Evolutionary conservation across 2,113 vertebrate species (phyloP), one percentile per base, ranked within the genome.

Genomic region (Colinus virginianus): DNA sequence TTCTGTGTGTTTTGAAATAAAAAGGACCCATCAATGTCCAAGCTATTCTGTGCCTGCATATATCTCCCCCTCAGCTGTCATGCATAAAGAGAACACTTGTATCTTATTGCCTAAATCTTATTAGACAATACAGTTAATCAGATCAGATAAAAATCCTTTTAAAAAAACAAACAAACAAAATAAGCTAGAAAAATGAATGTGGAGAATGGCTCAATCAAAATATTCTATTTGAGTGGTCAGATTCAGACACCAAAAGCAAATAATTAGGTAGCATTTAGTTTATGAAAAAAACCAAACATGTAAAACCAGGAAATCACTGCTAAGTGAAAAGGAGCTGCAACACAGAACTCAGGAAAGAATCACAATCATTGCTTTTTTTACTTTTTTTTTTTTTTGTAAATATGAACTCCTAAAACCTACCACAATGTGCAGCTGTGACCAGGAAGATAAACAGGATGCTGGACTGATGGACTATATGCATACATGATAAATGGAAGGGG

Each of bases 381-480:
- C 23, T n/a, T 26, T 61, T 13, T 26, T 34, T 26, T 77, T 43
- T 58, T 26, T 77, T 88, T 61, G 67, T 59, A 25, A 75, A 61
- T 61, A 62, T 2, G 6, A 78, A 53, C 30, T 83, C 87, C 26
- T 79, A 30, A 80, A 51, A 9, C 63, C 9, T 59, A 77, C 66
- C 34, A 87, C 11, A 13, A 85, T 59, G 11, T 59, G 51, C 85
- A 78, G 71, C 82, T 96, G 82, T 42, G 28, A 64, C 25, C 34
- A 56, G 63, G 64, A 95, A 83, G 71, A 88, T 46, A 95, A 95
- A 95, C 90, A 95, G 92, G 90, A 96, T 86, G 83, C 32, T 32
- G 43, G 56, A 83, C 2, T 0, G 13, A 83, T 90, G 68, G 68
- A 46, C 56, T 45, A 32, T 14, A 75, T 0, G 15, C 36, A 55